These are phyloP conservation scores for Phataginus tetradactyla DNA, from an alignment of 2,797 vertebrate species.

Conservation along the genomic window DNA sequence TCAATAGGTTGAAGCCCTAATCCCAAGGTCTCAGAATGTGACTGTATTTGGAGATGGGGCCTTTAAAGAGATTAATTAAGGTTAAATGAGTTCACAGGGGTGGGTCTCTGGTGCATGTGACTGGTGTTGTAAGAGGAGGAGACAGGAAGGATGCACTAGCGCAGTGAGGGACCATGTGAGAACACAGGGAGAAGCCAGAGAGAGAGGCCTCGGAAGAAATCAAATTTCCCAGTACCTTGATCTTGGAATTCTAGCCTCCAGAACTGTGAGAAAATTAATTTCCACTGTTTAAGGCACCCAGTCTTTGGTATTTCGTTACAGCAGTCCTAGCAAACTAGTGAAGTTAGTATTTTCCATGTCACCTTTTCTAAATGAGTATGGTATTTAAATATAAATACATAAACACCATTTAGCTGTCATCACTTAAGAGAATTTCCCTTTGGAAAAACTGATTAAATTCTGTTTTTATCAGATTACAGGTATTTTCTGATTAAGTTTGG, in stretches of 20 bases:
- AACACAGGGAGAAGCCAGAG: neutral
- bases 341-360: neutral
- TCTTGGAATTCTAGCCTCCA: neutral
- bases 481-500: slow-evolving; percentile 32
- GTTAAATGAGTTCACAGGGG: neutral
- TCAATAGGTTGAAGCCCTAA: neutral
- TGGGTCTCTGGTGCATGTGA: neutral
- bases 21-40: neutral
- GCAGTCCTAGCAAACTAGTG: neutral
- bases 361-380: slow-evolving; percentile 25
- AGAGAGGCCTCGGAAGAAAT: neutral
- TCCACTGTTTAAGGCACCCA: neutral
- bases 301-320: neutral
- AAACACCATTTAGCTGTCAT: neutral
- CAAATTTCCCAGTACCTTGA: neutral
- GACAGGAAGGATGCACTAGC: neutral
- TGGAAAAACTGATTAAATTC: slow-evolving; percentile 31
- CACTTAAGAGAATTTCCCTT: neutral
- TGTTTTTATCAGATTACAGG: neutral
- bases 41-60: neutral
- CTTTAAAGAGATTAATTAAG: neutral
- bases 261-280: neutral
- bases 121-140: neutral
- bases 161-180: neutral
- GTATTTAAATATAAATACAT: slow-evolving; percentile 49